These are phyloP conservation scores for Norana najaformis DNA, from an alignment of 2,888 invertebrate species.

Conservation along the genomic window DNA sequence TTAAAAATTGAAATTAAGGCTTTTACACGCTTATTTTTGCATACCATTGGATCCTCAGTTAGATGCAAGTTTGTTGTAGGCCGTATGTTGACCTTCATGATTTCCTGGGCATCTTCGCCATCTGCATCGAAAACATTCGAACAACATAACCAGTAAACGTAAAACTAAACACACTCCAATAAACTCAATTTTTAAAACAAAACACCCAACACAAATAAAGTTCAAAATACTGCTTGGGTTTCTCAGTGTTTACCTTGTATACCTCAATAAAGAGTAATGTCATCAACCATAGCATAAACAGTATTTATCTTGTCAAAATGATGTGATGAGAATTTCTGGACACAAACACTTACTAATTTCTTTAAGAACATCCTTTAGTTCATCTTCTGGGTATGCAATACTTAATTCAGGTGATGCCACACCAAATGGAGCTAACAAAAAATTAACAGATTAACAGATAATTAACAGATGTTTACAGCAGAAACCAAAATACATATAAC, in stretches of 20 bases:
- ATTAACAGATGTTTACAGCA: neutral
- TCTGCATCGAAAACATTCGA: neutral
- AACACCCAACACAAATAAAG: neutral
- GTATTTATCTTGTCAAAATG: no score
- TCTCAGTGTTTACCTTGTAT: neutral
- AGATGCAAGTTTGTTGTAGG: neutral
- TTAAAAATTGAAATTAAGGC: neutral
- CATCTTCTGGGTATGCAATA: neutral
- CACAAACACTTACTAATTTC: neutral
- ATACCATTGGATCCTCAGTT: neutral
- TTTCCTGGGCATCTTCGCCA: neutral
- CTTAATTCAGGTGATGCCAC: neutral
- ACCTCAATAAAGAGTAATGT: neutral
- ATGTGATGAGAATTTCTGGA: no score
- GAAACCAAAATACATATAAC: neutral
- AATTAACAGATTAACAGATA: neutral
- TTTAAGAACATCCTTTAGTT: neutral
- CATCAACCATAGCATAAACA: no score
- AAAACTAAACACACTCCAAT: no score
- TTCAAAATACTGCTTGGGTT: no score
- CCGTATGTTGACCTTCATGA: neutral
- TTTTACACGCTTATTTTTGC: neutral
- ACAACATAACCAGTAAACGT: neutral
- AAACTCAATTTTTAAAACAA: neutral
- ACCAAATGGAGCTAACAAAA: neutral